Percentiles rank a stretch among this genome's conserved stretches.
phyloP scores from a whole-genome alignment of 2,797 vertebrate species.

The Muraenolepis orangiensis region DNA sequence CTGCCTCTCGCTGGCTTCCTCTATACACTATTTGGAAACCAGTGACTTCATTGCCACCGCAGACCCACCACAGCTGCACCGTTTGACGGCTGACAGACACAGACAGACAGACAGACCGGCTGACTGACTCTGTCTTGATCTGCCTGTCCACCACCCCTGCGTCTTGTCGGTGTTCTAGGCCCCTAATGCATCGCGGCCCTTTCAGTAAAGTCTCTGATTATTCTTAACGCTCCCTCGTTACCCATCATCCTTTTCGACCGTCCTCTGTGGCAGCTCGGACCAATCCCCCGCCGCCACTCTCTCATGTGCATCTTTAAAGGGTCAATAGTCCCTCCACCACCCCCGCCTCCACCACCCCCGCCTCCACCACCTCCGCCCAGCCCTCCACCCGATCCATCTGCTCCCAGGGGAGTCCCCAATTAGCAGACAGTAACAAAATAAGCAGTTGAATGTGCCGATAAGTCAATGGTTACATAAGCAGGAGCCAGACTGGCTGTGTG shows the following conservation, averaged over 20 bases:
- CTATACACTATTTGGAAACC: conserved; percentile 71
- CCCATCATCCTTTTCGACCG: conserved; percentile 8
- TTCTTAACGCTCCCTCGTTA: too few species aligned
- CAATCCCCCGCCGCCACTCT: conserved; percentile 6
- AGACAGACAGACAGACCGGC: too few species aligned
- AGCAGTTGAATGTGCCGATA: conserved; percentile 63
- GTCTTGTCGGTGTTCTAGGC: conserved; percentile 13
- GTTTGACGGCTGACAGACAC: conserved; percentile 40
- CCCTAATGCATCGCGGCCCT: background rate
- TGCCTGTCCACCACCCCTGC: conserved; percentile 20
- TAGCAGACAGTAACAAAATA: conserved; percentile 61
- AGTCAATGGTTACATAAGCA: conserved; percentile 64
- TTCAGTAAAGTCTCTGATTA: too few species aligned
- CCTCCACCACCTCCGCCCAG: background rate
- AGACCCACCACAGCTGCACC: conserved; percentile 60
- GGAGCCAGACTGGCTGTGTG: conserved; percentile 54
- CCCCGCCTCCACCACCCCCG: conserved; percentile 15
- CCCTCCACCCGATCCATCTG: conserved; percentile 13
- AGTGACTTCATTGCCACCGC: conserved; percentile 74
- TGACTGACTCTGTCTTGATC: conserved; percentile 2
- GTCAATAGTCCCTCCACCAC: conserved; percentile 13
- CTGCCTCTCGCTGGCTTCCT: conserved; percentile 68
- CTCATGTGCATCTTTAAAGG: background rate
- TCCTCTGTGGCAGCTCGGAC: background rate
- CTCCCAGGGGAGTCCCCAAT: conserved; percentile 35